These are phyloP conservation scores for Phylloscopus trochilus DNA, from an alignment of 2,113 vertebrate genomes.

Conservation along the genomic window DNA sequence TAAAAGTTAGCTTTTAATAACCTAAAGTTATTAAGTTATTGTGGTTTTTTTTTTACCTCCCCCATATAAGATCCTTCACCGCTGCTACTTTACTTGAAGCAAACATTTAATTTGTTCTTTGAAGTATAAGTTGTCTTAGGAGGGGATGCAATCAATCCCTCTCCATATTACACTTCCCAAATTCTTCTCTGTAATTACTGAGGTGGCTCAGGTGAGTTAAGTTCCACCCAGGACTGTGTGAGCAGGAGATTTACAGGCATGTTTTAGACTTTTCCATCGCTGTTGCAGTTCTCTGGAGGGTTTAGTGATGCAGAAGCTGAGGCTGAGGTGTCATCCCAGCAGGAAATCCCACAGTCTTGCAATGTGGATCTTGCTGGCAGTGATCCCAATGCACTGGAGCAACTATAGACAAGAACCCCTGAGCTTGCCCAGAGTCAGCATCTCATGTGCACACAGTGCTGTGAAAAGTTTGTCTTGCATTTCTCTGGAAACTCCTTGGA, in stretches of 20 bases:
- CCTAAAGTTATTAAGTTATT: background rate
- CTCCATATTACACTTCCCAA: background rate
- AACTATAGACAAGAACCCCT: conserved; percentile 46
- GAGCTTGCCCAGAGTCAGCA: background rate
- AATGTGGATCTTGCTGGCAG: background rate
- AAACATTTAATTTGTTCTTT: background rate
- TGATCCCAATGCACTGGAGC: conserved; percentile 40
- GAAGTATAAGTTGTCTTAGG: background rate
- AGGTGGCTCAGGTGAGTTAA: background rate
- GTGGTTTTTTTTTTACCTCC: rapidly evolving
- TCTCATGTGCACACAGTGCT: background rate
- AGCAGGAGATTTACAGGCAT: conserved; percentile 54
- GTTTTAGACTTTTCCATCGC: conserved; percentile 47
- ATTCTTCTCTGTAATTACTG: background rate
- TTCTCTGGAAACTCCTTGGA: background rate
- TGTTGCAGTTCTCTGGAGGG: conserved; percentile 67
- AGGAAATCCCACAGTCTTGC: conserved; percentile 71
- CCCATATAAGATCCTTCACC: background rate
- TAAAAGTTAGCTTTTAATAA: background rate
- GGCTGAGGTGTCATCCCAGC: conserved; percentile 56
- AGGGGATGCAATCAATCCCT: background rate
- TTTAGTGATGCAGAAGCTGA: conserved; percentile 70
- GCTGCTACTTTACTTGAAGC: background rate
- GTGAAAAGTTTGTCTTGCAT: background rate
- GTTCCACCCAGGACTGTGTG: background rate